Conservation (phyloP, 2,113 vertebrate species). For the Cyphomyrus discorhynchus region DNA sequence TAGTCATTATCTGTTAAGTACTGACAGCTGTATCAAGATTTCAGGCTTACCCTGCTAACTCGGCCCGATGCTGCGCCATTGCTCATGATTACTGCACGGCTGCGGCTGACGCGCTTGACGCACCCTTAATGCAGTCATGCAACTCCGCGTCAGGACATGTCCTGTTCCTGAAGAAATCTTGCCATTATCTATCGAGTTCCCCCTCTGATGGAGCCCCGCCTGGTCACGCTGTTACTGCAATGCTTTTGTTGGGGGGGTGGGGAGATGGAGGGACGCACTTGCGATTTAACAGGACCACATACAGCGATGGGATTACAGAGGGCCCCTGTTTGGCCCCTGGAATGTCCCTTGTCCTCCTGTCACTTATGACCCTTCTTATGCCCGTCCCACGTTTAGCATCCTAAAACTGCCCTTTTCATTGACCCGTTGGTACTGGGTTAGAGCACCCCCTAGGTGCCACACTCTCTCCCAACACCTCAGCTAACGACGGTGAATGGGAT, state of each 20-base stretch:
- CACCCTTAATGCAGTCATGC: slow-evolving; percentile 53
- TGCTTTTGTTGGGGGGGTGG: not conserved
- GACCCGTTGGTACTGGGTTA: not conserved
- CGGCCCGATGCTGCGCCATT: slow-evolving; percentile 47
- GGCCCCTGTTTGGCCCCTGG: not conserved
- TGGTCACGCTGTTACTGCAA: not conserved
- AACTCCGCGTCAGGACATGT: slow-evolving; percentile 20
- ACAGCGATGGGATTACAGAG: not conserved
- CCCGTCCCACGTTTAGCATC: not conserved
- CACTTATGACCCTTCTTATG: not conserved
- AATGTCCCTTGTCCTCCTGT: not conserved
- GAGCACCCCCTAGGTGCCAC: not conserved
- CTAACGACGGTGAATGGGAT: not conserved
- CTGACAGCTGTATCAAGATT: slow-evolving; percentile 56
- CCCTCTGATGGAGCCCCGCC: not conserved
- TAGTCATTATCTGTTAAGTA: slow-evolving; percentile 55
- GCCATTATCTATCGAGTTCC: not conserved
- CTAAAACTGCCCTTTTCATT: not conserved
- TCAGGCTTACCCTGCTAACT: slow-evolving; percentile 43
- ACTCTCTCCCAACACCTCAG: not conserved
- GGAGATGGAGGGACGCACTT: no score
- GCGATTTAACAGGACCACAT: no score
- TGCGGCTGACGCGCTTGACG: slow-evolving; percentile 55
- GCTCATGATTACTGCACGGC: slow-evolving; percentile 52
- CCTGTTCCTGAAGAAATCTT: slow-evolving; percentile 27